These are phyloP conservation scores for Porites lutea DNA, from an alignment of 64 coral and sea anemone genomes.

Conservation along the genomic window DNA sequence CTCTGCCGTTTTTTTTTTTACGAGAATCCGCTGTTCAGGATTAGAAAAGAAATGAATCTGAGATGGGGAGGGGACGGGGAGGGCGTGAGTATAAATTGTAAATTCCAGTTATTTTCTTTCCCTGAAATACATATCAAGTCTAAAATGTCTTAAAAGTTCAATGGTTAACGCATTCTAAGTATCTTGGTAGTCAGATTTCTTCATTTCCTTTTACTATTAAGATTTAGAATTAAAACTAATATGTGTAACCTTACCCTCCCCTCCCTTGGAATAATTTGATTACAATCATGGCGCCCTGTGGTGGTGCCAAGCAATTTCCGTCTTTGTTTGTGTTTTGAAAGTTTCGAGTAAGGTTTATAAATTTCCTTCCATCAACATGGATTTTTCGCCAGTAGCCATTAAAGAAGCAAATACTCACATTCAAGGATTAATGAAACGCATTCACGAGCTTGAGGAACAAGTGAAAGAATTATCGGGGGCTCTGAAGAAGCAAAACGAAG, in stretches of 20 bases:
- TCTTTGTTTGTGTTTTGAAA: not conserved
- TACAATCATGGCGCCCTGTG: not conserved
- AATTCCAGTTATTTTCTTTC: too few species aligned
- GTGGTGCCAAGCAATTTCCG: not conserved
- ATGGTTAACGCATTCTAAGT: too few species aligned
- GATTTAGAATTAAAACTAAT: not conserved
- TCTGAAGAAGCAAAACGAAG: conserved; percentile 61
- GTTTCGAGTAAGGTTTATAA: not conserved
- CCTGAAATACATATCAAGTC: too few species aligned
- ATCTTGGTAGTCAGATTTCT: too few species aligned
- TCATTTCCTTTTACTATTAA: too few species aligned
- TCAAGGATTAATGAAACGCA: conserved; percentile 38
- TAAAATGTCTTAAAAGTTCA: too few species aligned
- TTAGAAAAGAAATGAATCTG: not conserved
- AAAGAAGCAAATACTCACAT: conserved; percentile 77
- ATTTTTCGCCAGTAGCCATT: conserved; percentile 51
- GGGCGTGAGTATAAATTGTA: not conserved
- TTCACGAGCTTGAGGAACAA: conserved; percentile 74
- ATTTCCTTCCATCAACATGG: conserved; percentile 27
- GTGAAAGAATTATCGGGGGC: conserved; percentile 61
- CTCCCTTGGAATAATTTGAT: not conserved
- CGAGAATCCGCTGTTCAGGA: not conserved
- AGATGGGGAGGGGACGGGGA: not conserved
- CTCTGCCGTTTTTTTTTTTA: not conserved
- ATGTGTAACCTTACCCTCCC: not conserved